phyloP scores from a whole-genome alignment of 2,797 vertebrate species.

The Okamejei kenojei region DNA sequence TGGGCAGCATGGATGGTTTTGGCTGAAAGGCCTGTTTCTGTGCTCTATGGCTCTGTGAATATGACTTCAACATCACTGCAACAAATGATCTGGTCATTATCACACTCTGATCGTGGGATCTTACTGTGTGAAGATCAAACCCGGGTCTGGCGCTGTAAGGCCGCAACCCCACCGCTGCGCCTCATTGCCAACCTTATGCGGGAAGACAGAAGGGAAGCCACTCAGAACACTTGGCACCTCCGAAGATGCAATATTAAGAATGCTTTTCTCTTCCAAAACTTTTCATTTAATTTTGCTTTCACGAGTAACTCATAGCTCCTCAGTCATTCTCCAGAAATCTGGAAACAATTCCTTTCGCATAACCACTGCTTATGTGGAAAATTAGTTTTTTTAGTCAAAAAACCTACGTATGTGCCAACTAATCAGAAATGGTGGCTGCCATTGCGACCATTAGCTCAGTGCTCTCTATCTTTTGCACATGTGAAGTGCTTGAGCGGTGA shows the following conservation, averaged over 20 bases:
- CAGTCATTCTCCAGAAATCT: neutral
- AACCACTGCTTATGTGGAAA: constrained; percentile 7
- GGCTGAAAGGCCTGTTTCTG: too few species aligned
- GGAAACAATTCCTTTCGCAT: neutral
- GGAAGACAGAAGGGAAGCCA: neutral
- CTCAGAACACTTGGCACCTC: neutral
- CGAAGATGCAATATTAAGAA: neutral
- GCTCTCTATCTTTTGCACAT: neutral
- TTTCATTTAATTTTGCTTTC: neutral
- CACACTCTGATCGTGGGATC: too few species aligned
- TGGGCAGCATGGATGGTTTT: too few species aligned
- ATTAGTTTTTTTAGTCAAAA: neutral
- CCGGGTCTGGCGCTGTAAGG: too few species aligned
- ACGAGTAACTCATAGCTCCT: neutral
- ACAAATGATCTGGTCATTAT: too few species aligned
- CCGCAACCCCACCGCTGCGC: too few species aligned
- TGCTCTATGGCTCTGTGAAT: too few species aligned
- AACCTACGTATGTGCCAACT: neutral
- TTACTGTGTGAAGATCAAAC: too few species aligned
- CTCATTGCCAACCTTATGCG: too few species aligned
- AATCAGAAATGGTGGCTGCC: neutral
- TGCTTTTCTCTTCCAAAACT: neutral
- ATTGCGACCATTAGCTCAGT: neutral
- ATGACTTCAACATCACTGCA: too few species aligned
- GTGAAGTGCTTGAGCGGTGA: neutral